Base-by-base conservation (phyloP, 2,888 invertebrate genomes). In the Watsonalla cultraria region DNA sequence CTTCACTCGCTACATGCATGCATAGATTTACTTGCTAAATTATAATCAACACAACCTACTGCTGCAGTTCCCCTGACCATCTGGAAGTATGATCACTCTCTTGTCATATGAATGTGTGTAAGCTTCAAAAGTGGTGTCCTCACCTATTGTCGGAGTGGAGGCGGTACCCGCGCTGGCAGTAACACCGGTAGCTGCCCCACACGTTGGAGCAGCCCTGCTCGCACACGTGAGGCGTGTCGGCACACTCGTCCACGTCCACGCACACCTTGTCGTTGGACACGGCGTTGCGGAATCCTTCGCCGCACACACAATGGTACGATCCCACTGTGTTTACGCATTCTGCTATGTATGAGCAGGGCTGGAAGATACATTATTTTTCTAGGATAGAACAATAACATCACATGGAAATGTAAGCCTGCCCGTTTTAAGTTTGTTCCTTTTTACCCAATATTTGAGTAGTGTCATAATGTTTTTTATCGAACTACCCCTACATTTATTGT, bases 161-260 rank as follows among this genome's bases (percentile, higher is more conserved):
- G 5, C 94, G 92, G 82, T 95, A 99, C 0, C 99, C 99, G 1
- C 92, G 83, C 57, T 94, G 93, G 78, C 99, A 99, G n/a, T 94
- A 93, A 80, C 99, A 99, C 59, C 95, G 93, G 84, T 95, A 98
- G 0, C 96, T 94, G 0, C 99, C 99, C 94, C 96, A 97, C 15
- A 94, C 93, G 83, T 99, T 99, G 52, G 96, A 92, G 76, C 99
- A 99, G 51, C 92, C 93, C 66, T 99, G 99, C 62, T 97, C 94
- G 76, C 99, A 99, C 5, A 78, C 66, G 0, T 64, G 68, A 0
- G 82, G 81, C 0, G 88, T 87, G 56, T 92, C 92, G 0, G 80
- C 62, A 65, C 96, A 96, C 73, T 95, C 95, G 78, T 96, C 93
- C 33, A 95, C 83, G 69, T 95, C 95, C 80, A 87, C 76, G 65